phyloP scores from a whole-genome alignment of 2,113 vertebrate genomes.

The Leuciscus idus region DNA sequence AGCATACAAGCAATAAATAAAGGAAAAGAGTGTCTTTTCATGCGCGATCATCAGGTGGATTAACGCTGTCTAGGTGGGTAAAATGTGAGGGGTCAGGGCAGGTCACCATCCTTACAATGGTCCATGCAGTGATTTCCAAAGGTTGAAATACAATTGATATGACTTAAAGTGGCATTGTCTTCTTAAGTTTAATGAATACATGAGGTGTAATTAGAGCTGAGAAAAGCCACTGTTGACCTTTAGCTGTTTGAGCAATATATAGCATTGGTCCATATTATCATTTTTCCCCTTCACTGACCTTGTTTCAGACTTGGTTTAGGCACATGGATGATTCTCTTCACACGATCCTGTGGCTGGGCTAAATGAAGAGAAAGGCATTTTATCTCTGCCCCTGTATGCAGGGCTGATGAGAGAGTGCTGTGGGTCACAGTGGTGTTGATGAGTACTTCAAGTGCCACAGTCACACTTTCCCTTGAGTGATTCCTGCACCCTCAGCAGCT shows the following conservation, averaged over 20 bases:
- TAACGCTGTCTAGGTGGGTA: slow-evolving; percentile 17
- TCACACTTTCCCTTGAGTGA: slow-evolving; percentile 42
- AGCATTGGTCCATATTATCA: not conserved
- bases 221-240: not conserved
- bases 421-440: slow-evolving; percentile 73
- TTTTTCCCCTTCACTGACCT: not conserved
- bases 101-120: slow-evolving; percentile 9
- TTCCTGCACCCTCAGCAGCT: not conserved
- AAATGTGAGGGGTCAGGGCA: slow-evolving; percentile 28
- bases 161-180: not conserved
- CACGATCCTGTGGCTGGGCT: slow-evolving; percentile 15
- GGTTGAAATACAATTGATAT: not conserved
- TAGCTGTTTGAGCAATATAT: slow-evolving; percentile 1
- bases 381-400: slow-evolving; percentile 65
- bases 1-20: slow-evolving; percentile 29
- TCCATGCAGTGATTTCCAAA: not conserved
- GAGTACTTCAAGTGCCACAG: slow-evolving; percentile 61
- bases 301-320: slow-evolving; percentile 8
- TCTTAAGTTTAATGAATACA: not conserved
- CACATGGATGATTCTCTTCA: slow-evolving; percentile 16
- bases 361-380: slow-evolving; percentile 70
- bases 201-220: not conserved
- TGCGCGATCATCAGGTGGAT: slow-evolving; percentile 27
- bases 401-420: slow-evolving; percentile 65
- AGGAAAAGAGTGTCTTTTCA: slow-evolving; percentile 17